Evolutionary conservation across 1,140 invertebrate genomes (phyloP).

Genomic region (Drosophila sechellia): DNA sequence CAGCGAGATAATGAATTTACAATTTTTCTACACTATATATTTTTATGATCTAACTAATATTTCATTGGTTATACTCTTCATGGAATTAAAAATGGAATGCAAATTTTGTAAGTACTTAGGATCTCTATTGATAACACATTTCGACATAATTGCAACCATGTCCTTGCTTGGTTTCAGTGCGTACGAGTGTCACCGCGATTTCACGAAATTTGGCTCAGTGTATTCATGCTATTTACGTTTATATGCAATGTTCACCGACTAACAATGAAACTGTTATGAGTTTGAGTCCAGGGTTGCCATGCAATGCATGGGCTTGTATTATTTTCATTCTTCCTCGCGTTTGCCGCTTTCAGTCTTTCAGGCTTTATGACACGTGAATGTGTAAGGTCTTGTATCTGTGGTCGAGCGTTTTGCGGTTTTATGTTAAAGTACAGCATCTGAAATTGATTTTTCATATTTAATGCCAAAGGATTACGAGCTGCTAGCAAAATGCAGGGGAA

Average conservation of each 20-base stretch:
- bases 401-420: conserved; percentile 52
- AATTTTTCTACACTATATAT: too few species aligned
- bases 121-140: too few species aligned
- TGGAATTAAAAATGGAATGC: too few species aligned
- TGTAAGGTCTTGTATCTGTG: conserved; percentile 33
- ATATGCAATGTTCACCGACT: conserved; percentile 3
- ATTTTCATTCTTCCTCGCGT: conserved; percentile 15
- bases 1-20: too few species aligned
- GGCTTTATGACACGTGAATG: conserved; percentile 18
- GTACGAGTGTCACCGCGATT: background rate
- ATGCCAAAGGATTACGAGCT: conserved; percentile 27
- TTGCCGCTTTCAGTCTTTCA: background rate
- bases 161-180: too few species aligned
- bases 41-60: too few species aligned
- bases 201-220: background rate
- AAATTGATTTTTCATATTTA: conserved; percentile 76
- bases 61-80: too few species aligned
- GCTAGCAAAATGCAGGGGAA: background rate
- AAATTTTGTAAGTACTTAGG: too few species aligned
- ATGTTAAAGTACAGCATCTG: conserved; percentile 33
- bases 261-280: conserved; percentile 58
- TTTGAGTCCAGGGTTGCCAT: conserved; percentile 43
- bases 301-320: conserved; percentile 30
- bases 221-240: background rate
- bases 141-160: too few species aligned